A percentile compares a stretch with the other conserved stretches of the same genome.
phyloP scores from a whole-genome alignment of 2,888 invertebrate genomes.

The Lepetodrilus schrolli region DNA sequence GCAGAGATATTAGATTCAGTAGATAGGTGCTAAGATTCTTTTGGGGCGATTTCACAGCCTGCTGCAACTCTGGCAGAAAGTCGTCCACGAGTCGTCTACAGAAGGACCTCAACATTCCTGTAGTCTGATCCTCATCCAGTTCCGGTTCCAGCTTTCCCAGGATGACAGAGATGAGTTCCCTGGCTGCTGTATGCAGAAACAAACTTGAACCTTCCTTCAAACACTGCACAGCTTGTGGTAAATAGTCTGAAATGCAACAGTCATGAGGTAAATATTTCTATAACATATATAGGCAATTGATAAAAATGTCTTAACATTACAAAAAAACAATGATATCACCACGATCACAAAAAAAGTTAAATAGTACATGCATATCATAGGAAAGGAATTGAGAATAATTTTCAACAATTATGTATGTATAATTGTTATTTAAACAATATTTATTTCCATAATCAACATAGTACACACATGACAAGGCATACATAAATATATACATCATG shows the following conservation, averaged over 20 bases:
- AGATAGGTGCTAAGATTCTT: background rate
- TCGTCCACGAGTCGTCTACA: background rate
- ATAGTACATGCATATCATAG: background rate
- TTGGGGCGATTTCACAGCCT: background rate
- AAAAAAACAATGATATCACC: background rate
- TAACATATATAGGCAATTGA: background rate
- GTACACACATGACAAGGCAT: background rate
- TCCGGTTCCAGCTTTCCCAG: background rate
- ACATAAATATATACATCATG: background rate
- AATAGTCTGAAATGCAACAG: background rate
- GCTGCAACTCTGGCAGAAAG: background rate
- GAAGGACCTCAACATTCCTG: background rate
- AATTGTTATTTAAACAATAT: no score
- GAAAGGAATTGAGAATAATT: no score
- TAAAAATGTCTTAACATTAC: background rate
- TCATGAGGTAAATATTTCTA: background rate
- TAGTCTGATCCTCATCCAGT: background rate
- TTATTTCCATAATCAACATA: no score
- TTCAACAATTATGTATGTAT: no score
- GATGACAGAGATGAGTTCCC: background rate
- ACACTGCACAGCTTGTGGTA: background rate
- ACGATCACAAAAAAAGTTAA: background rate
- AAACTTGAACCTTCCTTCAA: background rate
- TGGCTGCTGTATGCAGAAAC: background rate
- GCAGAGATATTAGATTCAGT: background rate